Conservation (phyloP, 1,140 invertebrate species). For the Trialeurodes vaporariorum region DNA sequence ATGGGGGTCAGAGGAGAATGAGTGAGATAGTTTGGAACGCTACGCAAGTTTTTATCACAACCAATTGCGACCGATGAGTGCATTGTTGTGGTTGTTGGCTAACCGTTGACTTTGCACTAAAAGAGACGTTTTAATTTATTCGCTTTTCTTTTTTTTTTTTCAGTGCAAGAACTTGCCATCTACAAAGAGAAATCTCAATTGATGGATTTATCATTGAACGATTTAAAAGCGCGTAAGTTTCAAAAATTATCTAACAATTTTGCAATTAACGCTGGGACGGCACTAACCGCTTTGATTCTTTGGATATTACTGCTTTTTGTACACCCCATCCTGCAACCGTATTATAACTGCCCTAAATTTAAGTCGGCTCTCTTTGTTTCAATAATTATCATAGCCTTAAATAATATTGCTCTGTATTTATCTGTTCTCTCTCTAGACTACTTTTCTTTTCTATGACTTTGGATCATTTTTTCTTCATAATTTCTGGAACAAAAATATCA, state of each 20-base stretch:
- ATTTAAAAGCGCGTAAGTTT: neutral
- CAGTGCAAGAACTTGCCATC: neutral
- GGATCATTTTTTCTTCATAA: neutral
- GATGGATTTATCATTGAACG: neutral
- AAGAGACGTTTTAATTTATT: too few species aligned
- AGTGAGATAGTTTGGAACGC: too few species aligned
- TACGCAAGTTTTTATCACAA: too few species aligned
- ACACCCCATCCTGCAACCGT: neutral
- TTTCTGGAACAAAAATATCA: too few species aligned
- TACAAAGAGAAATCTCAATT: neutral
- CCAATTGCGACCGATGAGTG: too few species aligned
- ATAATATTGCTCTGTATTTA: neutral
- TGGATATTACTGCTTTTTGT: neutral
- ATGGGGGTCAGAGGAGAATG: too few species aligned
- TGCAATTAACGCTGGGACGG: neutral
- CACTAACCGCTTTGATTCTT: neutral
- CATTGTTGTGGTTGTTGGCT: too few species aligned
- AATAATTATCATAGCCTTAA: neutral
- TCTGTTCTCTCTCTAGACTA: neutral
- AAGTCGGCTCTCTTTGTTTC: neutral
- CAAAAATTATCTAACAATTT: neutral
- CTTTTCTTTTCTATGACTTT: neutral
- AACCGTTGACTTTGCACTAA: too few species aligned
- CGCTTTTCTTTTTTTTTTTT: neutral
- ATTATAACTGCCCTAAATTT: neutral